Evolutionary conservation across 2,113 vertebrate genomes (phyloP), one percentile per base, ranked within the genome.

Genomic region (Ceyx cyanopectus): DNA sequence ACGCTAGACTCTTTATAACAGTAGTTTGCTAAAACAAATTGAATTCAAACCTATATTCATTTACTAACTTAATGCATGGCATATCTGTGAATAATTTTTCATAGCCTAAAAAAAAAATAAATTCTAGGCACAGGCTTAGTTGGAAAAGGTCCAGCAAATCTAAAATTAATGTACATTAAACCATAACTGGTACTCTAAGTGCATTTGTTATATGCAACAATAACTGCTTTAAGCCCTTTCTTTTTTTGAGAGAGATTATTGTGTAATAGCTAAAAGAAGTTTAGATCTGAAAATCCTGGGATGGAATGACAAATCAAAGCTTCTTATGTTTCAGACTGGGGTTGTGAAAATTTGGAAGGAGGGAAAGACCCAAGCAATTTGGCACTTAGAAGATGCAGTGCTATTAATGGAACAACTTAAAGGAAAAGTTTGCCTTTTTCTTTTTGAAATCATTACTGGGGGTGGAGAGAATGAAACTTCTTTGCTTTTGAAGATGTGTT

Each of bases 21-120:
- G 84, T 23, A 82, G 89, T 94, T 94, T 85, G 91, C 91, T 94
- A 96, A 96, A 96, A 92, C 92, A 96, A 96, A 96, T 94, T 96
- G 75, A 96, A 95, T 94, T 89, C 78, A 81, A 93, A 89, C 92
- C 84, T 94, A 92, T 95, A 94, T 95, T 96, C 80, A 96, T 96
- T 95, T 95, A 95, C 89, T 93, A 91, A 94, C 89, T 93, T 89
- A 93, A 89, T 80, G 78, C 78, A 87, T 80, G 95, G 93, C 89
- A 48, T 93, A 96, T 94, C 92, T 85, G 70, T 93, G 96, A 96
- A 95, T 94, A 94, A 93, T 96, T 89, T 85, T 85, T 96, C 92
- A 82, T 45, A 74, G 51, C 19, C 40, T 87, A 27, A 69, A 69
- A 69, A 69, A 73, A 91, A 89, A 93, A 93, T 57, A 63, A 78